Evolutionary conservation across 2,113 vertebrate species (phyloP).

Genomic region (Cnemophilus loriae): DNA sequence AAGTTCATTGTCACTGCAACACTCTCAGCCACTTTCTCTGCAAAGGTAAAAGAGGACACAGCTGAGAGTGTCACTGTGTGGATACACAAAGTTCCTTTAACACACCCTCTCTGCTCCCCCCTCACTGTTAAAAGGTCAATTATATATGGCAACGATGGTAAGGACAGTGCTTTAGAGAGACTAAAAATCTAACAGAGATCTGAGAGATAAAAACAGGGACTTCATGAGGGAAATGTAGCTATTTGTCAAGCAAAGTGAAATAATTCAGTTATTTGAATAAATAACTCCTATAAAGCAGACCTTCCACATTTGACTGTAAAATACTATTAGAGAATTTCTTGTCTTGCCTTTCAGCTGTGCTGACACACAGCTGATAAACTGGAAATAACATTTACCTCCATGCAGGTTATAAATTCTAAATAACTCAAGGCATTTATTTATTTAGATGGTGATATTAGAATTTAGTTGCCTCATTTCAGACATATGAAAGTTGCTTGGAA

Average conservation of each 20-base stretch:
- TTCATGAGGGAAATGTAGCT: background rate
- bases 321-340: background rate
- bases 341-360: background rate
- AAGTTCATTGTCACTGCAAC: background rate
- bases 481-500: background rate
- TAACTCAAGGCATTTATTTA: background rate
- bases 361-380: background rate
- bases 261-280: slow-evolving; percentile 24
- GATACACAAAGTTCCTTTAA: background rate
- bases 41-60: background rate
- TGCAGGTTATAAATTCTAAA: background rate
- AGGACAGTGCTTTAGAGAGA: background rate
- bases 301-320: background rate
- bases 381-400: background rate
- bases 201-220: background rate
- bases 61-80: accelerated
- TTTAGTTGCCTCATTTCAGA: background rate
- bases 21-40: background rate
- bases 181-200: background rate
- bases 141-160: background rate
- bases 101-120: background rate
- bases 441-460: background rate
- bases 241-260: background rate
- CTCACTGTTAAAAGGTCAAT: background rate
- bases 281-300: background rate